Percentiles rank a stretch among this genome's conserved stretches.
These are phyloP conservation scores for Trachythela sp. DNA, from an alignment of 64 coral and sea anemone species.

Conservation along the genomic window DNA sequence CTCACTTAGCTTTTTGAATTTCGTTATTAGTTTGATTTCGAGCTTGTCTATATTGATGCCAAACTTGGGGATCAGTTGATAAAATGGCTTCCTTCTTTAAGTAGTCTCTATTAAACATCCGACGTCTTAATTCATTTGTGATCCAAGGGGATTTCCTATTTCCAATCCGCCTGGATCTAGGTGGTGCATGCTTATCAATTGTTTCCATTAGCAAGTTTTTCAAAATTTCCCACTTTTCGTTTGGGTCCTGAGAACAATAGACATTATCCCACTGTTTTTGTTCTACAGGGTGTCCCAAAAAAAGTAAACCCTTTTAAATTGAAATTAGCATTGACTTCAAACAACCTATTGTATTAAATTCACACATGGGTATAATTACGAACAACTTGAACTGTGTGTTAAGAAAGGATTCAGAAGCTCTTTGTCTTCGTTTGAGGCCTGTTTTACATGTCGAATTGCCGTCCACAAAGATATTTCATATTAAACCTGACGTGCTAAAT, in stretches of 20 bases:
- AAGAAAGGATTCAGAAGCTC: no score
- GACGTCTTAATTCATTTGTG: conserved; percentile 38
- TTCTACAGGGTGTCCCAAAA: no score
- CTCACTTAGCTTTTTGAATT: conserved; percentile 42
- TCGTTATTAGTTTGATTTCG: conserved; percentile 47
- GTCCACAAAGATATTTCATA: no score
- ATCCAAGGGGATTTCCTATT: conserved; percentile 57
- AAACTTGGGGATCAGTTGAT: conserved; percentile 45
- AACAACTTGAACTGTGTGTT: no score
- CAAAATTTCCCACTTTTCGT: conserved; percentile 43
- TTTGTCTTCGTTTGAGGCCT: no score
- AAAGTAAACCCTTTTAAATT: no score
- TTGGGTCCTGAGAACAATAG: neutral
- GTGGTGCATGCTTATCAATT: conserved; percentile 42
- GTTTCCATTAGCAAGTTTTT: conserved; percentile 17
- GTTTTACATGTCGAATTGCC: no score
- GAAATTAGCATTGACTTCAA: no score
- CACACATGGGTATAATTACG: no score
- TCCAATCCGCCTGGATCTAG: conserved; percentile 35
- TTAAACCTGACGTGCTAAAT: no score
- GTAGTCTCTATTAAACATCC: conserved; percentile 30
- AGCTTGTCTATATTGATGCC: conserved; percentile 46
- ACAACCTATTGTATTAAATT: no score
- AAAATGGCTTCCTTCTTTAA: conserved; percentile 36
- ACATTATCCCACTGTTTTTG: conserved; percentile 33